These are phyloP conservation scores for Theodoxus fluviatilis DNA, from an alignment of 2,888 invertebrate species.

Conservation along the genomic window DNA sequence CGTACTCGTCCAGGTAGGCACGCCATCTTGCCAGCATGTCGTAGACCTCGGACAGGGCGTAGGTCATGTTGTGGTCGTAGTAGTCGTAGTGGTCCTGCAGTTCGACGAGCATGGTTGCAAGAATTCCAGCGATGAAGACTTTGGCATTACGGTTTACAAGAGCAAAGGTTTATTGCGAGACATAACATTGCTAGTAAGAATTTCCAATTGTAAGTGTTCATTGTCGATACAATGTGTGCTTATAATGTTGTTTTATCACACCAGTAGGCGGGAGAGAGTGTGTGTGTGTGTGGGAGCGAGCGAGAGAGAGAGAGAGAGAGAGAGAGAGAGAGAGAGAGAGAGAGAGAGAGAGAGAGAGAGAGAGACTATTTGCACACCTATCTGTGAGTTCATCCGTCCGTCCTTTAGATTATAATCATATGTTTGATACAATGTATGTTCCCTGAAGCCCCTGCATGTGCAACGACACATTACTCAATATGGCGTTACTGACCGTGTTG, in stretches of 20 bases:
- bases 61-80: constrained; percentile 48
- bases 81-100: constrained; percentile 37
- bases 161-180: too few relatives aligned
- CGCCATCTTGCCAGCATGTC: constrained; percentile 55
- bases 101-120: too few relatives aligned
- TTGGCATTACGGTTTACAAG: too few relatives aligned
- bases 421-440: not conserved
- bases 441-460: not conserved
- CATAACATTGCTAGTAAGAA: too few relatives aligned
- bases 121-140: not conserved
- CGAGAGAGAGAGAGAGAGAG: not conserved
- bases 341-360: not conserved
- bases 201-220: too few relatives aligned
- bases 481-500: not conserved
- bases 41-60: constrained; percentile 46
- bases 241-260: too few relatives aligned
- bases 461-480: not conserved
- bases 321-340: not conserved
- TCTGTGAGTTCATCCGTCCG: not conserved
- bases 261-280: too few relatives aligned
- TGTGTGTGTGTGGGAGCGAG: too few relatives aligned
- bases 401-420: not conserved
- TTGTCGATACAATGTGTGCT: too few relatives aligned
- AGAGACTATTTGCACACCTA: not conserved
- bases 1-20: constrained; percentile 39